phyloP scores from a whole-genome alignment of 1,140 invertebrate species.

The Nixonia krombeini region DNA sequence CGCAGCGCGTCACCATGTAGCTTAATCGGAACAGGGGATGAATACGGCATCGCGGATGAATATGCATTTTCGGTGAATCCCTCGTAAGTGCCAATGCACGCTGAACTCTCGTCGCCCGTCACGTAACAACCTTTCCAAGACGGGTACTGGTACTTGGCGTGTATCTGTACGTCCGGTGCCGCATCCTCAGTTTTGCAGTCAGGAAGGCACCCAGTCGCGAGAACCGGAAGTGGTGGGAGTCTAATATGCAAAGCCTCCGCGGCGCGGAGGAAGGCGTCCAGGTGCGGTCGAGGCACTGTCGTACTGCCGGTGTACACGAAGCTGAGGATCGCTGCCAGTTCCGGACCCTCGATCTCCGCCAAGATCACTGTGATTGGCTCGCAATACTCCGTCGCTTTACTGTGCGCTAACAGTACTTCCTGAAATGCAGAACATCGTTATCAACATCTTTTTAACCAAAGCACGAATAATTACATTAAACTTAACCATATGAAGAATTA shows the following conservation, averaged over 20 bases:
- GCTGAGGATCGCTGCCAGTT: constrained; percentile 74
- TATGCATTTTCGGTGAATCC: not conserved
- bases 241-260: constrained; percentile 73
- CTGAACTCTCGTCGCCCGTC: not conserved
- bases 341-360: constrained; percentile 72
- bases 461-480: too few species aligned
- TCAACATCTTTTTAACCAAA: too few species aligned
- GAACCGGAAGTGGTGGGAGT: constrained; percentile 52
- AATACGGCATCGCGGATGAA: not conserved
- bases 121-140: constrained; percentile 12
- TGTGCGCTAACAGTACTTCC: constrained; percentile 70
- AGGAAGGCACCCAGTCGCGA: constrained; percentile 19
- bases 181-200: constrained; percentile 51
- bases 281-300: constrained; percentile 71
- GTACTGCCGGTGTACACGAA: constrained; percentile 77
- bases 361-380: constrained; percentile 73
- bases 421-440: constrained; percentile 42
- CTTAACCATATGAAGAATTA: too few species aligned
- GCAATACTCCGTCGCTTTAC: constrained; percentile 65
- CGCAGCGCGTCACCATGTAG: not conserved
- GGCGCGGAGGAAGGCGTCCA: constrained; percentile 73
- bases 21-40: not conserved
- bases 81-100: not conserved
- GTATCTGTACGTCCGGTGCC: constrained; percentile 48
- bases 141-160: constrained; percentile 49